Evolutionary conservation across 2,113 vertebrate species (phyloP).

Genomic region (Ursus arctos): DNA sequence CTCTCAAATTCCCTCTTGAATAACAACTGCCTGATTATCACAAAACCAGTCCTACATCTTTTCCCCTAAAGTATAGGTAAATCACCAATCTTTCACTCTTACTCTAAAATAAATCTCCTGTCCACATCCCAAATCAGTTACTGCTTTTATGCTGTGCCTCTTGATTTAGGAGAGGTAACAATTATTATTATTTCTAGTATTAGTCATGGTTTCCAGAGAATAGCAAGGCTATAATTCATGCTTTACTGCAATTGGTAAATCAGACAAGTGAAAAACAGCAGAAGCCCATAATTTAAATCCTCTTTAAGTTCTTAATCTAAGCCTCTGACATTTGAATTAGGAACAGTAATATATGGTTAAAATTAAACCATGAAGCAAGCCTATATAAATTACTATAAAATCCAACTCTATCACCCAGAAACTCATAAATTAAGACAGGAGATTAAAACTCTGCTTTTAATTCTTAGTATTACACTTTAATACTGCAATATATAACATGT

Average conservation of each 20-base stretch:
- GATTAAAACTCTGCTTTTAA: conserved; percentile 54
- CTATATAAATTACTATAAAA: conserved; percentile 69
- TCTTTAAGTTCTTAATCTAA: conserved; percentile 76
- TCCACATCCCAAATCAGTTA: conserved; percentile 54
- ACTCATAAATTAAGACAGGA: conserved; percentile 65
- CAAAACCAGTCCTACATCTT: conserved; percentile 37
- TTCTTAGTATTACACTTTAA: conserved; percentile 56
- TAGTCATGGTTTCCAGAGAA: conserved; percentile 74
- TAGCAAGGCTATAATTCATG: conserved; percentile 75
- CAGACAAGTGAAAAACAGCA: conserved; percentile 73
- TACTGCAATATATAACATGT: neutral
- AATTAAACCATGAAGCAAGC: conserved; percentile 73
- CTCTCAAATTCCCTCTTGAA: conserved; percentile 47
- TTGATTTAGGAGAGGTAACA: conserved; percentile 68
- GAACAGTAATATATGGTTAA: conserved; percentile 68
- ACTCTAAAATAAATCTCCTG: conserved; percentile 60
- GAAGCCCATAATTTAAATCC: conserved; percentile 77
- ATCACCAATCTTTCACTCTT: conserved; percentile 61
- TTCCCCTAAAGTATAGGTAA: conserved; percentile 39
- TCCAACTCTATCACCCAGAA: conserved; percentile 57
- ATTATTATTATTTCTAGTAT: conserved; percentile 79
- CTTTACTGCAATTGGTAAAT: conserved; percentile 73
- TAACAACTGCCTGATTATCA: conserved; percentile 43
- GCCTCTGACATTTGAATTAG: conserved; percentile 76
- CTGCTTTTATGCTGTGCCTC: conserved; percentile 58